These are phyloP conservation scores for Balearica regulorum DNA, from an alignment of 2,797 vertebrate genomes.

Conservation along the genomic window DNA sequence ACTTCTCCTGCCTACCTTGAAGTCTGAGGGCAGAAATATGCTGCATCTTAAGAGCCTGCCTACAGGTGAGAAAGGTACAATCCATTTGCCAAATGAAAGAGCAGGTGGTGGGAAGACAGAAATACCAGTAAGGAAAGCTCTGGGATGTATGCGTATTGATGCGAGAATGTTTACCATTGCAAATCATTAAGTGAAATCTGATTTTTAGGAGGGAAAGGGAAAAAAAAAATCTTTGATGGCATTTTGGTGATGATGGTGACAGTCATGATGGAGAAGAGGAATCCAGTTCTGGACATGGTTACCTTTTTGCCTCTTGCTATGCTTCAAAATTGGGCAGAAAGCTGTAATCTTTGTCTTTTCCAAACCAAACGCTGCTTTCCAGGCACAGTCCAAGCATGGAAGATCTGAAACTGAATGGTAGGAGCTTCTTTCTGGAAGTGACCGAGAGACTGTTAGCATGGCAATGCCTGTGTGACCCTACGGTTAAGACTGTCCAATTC, in stretches of 20 bases:
- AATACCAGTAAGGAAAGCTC: neutral
- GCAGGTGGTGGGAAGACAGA: neutral
- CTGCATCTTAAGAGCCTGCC: rapidly evolving
- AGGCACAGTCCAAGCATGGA: neutral
- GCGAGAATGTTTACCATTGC: neutral
- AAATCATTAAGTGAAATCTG: neutral
- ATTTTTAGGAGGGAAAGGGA: neutral
- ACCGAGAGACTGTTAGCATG: neutral
- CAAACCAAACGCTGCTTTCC: neutral
- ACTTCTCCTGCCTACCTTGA: neutral
- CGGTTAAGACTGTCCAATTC: neutral
- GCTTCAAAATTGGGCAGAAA: neutral
- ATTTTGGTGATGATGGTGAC: neutral
- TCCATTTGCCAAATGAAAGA: neutral
- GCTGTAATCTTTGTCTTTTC: neutral
- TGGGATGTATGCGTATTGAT: neutral
- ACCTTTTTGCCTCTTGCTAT: neutral
- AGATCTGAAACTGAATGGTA: neutral
- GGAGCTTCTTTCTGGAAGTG: neutral
- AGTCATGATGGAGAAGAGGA: neutral
- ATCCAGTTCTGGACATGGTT: neutral
- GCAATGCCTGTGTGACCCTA: neutral
- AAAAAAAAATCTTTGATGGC: neutral
- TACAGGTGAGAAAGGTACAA: neutral
- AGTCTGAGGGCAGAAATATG: neutral